Percentiles rank a stretch among this genome's conserved stretches.
Evolutionary conservation across 1,140 invertebrate species (phyloP).

Genomic region (Eciton burchellii): DNA sequence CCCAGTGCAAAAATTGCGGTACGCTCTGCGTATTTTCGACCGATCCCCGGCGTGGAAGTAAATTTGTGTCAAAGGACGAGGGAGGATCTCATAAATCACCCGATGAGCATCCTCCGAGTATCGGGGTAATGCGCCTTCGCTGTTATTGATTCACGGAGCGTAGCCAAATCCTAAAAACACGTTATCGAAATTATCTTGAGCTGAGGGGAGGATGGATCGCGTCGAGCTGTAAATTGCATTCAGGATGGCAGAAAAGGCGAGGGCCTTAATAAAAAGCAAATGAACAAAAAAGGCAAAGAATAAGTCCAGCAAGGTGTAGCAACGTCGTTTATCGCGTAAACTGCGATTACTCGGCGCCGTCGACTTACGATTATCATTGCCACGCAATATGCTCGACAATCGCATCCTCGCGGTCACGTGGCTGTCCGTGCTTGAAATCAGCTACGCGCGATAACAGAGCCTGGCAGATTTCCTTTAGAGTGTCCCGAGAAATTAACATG

Average conservation of each 20-base stretch:
- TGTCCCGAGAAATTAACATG: not conserved
- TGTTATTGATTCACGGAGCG: constrained; percentile 27
- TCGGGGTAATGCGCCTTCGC: not conserved
- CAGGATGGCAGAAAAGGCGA: not conserved
- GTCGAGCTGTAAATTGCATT: not conserved
- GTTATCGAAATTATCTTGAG: constrained; percentile 2
- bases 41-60: not conserved
- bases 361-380: not conserved
- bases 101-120: not conserved
- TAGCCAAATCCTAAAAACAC: constrained; percentile 3
- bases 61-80: constrained; percentile 12
- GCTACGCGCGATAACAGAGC: too few species aligned
- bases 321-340: not conserved
- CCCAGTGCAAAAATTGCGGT: not conserved
- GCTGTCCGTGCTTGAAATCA: too few species aligned
- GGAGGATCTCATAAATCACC: not conserved
- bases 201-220: not conserved
- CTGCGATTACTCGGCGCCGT: not conserved
- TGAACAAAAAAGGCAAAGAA: not conserved
- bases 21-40: not conserved
- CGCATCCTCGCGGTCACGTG: too few species aligned
- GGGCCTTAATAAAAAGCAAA: not conserved
- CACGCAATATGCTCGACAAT: too few species aligned
- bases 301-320: not conserved
- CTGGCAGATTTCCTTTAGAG: not conserved